Conservation (phyloP, 1,140 invertebrate species). For the Bombus breviceps region DNA sequence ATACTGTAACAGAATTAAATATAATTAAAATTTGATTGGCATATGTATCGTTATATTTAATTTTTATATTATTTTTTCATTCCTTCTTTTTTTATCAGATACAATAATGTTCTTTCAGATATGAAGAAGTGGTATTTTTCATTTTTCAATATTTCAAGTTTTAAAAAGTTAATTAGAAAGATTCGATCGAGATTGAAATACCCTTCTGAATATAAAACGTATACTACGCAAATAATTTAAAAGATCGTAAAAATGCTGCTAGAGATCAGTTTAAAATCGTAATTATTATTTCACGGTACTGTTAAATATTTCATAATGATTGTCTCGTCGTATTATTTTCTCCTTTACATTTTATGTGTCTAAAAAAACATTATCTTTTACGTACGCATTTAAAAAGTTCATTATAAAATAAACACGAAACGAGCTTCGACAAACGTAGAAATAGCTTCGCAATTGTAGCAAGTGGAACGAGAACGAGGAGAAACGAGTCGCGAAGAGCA, state of each 20-base stretch:
- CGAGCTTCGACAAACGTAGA: not conserved
- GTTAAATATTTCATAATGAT: not conserved
- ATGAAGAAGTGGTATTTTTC: too few species aligned
- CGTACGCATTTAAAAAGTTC: too few species aligned
- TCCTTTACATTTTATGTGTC: accelerated
- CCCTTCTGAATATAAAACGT: not conserved
- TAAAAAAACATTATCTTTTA: not conserved
- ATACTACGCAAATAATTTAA: too few species aligned
- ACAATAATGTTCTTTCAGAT: too few species aligned
- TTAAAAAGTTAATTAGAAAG: not conserved
- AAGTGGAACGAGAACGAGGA: not conserved
- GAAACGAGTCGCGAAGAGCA: not conserved
- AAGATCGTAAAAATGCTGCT: too few species aligned
- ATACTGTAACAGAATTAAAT: not conserved
- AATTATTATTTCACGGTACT: not conserved
- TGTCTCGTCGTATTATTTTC: not conserved
- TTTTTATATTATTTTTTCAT: too few species aligned
- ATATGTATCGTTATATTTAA: too few species aligned
- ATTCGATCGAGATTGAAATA: not conserved
- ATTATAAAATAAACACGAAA: too few species aligned
- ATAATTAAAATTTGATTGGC: not conserved
- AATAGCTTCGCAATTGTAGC: not conserved
- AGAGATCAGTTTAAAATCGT: too few species aligned
- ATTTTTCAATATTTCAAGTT: not conserved
- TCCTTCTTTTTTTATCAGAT: too few species aligned